These are phyloP conservation scores for Lasioglossum figueresi DNA, from an alignment of 2,888 invertebrate genomes.

Conservation along the genomic window DNA sequence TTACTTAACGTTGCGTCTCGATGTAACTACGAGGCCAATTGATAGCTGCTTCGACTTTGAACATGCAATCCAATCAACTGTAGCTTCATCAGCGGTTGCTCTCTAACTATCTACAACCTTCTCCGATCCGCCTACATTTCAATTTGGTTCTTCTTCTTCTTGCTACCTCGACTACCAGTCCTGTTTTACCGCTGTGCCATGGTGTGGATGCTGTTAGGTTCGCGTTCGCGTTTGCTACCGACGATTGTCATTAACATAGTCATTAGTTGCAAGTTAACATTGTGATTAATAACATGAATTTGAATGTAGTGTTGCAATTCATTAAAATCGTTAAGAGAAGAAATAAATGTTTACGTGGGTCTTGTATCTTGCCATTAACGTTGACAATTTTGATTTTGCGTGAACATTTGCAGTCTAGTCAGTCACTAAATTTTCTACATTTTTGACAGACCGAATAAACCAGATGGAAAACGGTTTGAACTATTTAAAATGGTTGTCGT, in stretches of 20 bases:
- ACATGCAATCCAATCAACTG: conserved; percentile 46
- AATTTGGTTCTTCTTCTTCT: conserved; percentile 29
- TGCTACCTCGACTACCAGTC: background rate
- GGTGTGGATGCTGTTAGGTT: background rate
- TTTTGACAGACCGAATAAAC: too few species aligned
- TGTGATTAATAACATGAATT: too few species aligned
- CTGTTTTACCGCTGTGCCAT: background rate
- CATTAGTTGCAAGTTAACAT: too few species aligned
- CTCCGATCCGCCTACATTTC: conserved; percentile 34
- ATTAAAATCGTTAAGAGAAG: background rate
- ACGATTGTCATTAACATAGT: background rate
- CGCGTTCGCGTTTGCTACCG: conserved; percentile 10
- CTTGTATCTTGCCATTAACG: too few species aligned
- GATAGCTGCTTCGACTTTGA: conserved; percentile 46
- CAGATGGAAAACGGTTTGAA: too few species aligned
- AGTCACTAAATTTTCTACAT: too few species aligned
- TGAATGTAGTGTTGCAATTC: too few species aligned
- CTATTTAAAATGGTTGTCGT: too few species aligned
- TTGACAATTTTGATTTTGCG: too few species aligned
- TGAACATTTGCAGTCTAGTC: background rate
- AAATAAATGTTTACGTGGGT: background rate
- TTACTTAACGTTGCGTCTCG: conserved; percentile 26
- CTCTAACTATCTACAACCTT: conserved; percentile 30
- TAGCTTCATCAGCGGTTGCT: conserved; percentile 44
- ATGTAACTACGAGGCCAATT: conserved; percentile 45